These are phyloP conservation scores for Caenorhabditis parvicauda DNA, from an alignment of 2,888 invertebrate genomes.

Conservation along the genomic window DNA sequence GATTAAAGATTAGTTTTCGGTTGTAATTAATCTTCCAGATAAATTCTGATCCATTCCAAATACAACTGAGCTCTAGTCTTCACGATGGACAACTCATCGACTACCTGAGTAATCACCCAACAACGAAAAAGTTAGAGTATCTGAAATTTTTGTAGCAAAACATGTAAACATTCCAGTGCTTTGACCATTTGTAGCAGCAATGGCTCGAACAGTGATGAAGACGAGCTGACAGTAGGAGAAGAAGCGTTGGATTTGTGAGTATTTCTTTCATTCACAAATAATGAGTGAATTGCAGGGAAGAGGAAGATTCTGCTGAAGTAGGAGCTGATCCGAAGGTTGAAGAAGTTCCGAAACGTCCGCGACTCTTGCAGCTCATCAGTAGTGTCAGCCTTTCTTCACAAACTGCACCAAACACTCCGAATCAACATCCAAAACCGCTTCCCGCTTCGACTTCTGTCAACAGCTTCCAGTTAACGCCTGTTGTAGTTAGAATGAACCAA, in stretches of 20 bases:
- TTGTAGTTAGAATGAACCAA: slow-evolving; percentile 3
- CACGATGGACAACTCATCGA: slow-evolving; percentile 54
- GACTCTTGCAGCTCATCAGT: slow-evolving; percentile 28
- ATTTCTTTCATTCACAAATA: slow-evolving; percentile 14
- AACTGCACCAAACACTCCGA: slow-evolving; percentile 21
- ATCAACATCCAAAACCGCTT: slow-evolving; percentile 19
- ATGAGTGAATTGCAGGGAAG: slow-evolving; percentile 29
- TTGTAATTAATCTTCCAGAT: slow-evolving; percentile 27
- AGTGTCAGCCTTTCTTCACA: slow-evolving; percentile 21
- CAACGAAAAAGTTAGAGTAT: slow-evolving; percentile 50
- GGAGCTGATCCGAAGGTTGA: slow-evolving; percentile 3
- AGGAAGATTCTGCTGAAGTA: slow-evolving; percentile 7
- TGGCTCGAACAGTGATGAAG: slow-evolving; percentile 11
- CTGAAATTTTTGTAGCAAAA: neutral
- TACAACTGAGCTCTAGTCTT: slow-evolving; percentile 51
- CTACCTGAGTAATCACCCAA: slow-evolving; percentile 52
- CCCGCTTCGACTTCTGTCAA: slow-evolving; percentile 19
- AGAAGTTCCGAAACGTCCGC: slow-evolving; percentile 25
- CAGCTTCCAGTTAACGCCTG: slow-evolving; percentile 11
- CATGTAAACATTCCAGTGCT: slow-evolving; percentile 7
- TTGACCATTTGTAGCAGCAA: slow-evolving; percentile 18
- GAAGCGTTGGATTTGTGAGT: neutral
- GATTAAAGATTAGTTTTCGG: neutral
- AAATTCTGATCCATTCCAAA: slow-evolving; percentile 67
- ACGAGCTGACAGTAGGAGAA: slow-evolving; percentile 11